Evolutionary conservation across 2,113 vertebrate species (phyloP), one percentile per base, ranked within the genome.

Genomic region (Rhizomys pruinosus): DNA sequence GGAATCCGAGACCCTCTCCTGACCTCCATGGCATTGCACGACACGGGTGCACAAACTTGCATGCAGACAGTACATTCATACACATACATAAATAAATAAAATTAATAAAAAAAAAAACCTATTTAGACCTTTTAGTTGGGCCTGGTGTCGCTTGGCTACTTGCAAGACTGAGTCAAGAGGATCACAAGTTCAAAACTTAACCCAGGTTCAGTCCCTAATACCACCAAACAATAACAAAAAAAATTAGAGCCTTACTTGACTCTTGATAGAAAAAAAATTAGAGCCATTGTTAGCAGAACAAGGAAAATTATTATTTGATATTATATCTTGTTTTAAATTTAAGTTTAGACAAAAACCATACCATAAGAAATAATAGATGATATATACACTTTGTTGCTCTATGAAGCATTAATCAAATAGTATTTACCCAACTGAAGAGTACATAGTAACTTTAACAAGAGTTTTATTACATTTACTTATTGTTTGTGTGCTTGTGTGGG

Each of bases 321-420:
- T n/a, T n/a, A n/a, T n/a, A 86, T 71, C 89, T 44, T 85, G 39
- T 72, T 86, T 90, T 39, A 69, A 11, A 89, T 81, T 93, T 89
- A 69, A 84, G 63, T 88, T 91, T 61, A 77, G 73, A 91, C 22
- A 44, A 55, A 86, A 84, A 72, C 94, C 77, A 55, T 84, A 87
- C 44, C 3, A 23, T 77, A 87, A 78, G 25, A 87, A 89, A 68
- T 10, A 84, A 2, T 69, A 3, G 69, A 61, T 87, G 77, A 76
- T 61, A 16, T 59, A 25, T 22, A 37, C 59, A n/a, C 77, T n/a
- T 6, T 23, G n/a, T n/a, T 47, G 39, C 63, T 68, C 6, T 47
- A n/a, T 47, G 68, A 32, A 84, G n/a, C 20, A 84, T 68, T 94
- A 87, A 52, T 63, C 90, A 25, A 34, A 39, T 90, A 72, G 64